Percentiles rank a stretch among this genome's conserved stretches.
These are phyloP conservation scores for Notiomystis cincta DNA, from an alignment of 2,113 vertebrate species.

Conservation along the genomic window DNA sequence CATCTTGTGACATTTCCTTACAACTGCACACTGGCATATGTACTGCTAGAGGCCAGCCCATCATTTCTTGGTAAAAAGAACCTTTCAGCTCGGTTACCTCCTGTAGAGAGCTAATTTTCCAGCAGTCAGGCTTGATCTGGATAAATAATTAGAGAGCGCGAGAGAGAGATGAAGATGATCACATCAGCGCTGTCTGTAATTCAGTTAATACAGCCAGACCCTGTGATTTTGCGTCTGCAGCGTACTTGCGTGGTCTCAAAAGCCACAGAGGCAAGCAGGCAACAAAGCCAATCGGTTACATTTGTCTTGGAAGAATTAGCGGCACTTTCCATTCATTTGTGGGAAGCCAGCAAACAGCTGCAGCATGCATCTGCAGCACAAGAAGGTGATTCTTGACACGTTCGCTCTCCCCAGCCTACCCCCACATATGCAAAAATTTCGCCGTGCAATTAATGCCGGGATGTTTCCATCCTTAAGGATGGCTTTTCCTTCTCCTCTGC, in stretches of 20 bases:
- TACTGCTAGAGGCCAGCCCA: slow-evolving; percentile 67
- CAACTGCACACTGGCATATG: slow-evolving; percentile 19
- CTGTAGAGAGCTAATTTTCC: slow-evolving; percentile 81
- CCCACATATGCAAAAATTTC: background rate
- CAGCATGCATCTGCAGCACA: slow-evolving; percentile 3
- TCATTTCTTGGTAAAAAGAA: slow-evolving; percentile 75
- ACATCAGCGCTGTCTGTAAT: slow-evolving; percentile 61
- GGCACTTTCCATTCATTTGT: slow-evolving; percentile 61
- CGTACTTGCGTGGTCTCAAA: slow-evolving; percentile 45
- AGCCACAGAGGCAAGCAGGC: slow-evolving; percentile 47
- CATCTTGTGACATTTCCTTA: slow-evolving; percentile 59
- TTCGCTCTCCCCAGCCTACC: background rate
- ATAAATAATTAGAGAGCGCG: slow-evolving; percentile 79
- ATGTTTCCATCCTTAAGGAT: background rate
- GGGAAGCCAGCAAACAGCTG: slow-evolving; percentile 44
- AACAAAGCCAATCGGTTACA: slow-evolving; percentile 70
- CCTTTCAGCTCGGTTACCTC: slow-evolving; percentile 79
- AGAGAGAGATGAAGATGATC: slow-evolving; percentile 66
- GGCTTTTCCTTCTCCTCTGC: background rate
- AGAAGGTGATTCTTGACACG: slow-evolving; percentile 2
- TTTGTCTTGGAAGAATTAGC: slow-evolving; percentile 72
- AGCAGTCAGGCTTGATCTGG: slow-evolving; percentile 80
- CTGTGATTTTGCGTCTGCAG: slow-evolving; percentile 48
- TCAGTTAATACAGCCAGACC: slow-evolving; percentile 66
- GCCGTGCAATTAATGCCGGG: background rate